Conservation (phyloP, 2,113 vertebrate genomes). For the Paramormyrops kingsleyae region DNA sequence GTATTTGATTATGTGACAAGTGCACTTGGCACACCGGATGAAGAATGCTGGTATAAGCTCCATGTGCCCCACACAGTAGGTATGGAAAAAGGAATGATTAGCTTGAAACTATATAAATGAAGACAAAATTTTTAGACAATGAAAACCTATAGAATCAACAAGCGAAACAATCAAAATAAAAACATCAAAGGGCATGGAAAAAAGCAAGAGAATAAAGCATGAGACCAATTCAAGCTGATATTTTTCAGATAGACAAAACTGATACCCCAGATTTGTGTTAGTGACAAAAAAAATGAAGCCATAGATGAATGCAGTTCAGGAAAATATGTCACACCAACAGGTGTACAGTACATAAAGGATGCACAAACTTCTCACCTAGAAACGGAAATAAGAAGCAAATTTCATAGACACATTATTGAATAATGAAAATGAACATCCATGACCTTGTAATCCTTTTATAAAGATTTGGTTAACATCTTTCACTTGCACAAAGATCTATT, state of each 20-base stretch:
- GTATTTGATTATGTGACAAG: not conserved
- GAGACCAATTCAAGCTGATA: not conserved
- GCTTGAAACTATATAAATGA: not conserved
- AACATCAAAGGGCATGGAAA: not conserved
- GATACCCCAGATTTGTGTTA: not conserved
- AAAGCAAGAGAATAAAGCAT: not conserved
- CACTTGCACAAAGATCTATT: not conserved
- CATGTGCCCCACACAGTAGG: not conserved
- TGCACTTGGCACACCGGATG: not conserved
- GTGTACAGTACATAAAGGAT: not conserved
- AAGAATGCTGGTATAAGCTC: not conserved
- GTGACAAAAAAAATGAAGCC: not conserved
- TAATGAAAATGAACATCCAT: conserved; percentile 16
- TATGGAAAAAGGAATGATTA: not conserved
- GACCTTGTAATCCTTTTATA: conserved; percentile 14
- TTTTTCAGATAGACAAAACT: not conserved
- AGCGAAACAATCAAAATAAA: not conserved
- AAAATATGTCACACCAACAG: not conserved
- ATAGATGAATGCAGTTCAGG: not conserved
- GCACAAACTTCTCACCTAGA: not conserved
- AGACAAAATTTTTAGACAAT: not conserved
- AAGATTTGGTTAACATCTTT: not conserved
- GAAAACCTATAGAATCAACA: not conserved
- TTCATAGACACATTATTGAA: not conserved
- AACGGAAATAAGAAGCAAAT: not conserved